These are phyloP conservation scores for Cheilosia grossa DNA, from an alignment of 2,888 invertebrate species.

Conservation along the genomic window DNA sequence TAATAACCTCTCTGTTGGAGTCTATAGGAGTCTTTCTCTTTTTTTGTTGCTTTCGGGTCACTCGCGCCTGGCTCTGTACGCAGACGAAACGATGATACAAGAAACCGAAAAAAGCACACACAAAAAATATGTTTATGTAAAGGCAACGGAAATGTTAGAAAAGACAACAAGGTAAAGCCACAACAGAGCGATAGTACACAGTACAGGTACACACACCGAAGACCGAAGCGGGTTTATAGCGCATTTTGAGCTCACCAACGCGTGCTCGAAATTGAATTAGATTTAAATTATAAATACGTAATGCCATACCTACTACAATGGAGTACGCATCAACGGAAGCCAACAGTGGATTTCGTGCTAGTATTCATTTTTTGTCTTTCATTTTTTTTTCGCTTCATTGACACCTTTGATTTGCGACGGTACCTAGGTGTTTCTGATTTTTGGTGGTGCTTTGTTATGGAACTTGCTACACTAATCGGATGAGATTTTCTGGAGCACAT, in stretches of 20 bases:
- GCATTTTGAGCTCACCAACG: constrained; percentile 11
- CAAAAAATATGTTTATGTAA: not conserved
- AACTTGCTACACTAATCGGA: not conserved
- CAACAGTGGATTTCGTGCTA: not conserved
- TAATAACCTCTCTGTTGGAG: constrained; percentile 20
- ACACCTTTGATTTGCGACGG: constrained; percentile 8
- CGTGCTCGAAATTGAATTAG: constrained; percentile 16
- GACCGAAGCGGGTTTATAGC: not conserved
- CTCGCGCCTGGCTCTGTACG: not conserved
- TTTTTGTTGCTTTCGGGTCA: not conserved
- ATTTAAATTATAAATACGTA: constrained; percentile 32
- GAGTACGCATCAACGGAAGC: constrained; percentile 8
- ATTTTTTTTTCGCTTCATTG: constrained; percentile 37
- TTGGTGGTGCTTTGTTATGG: not conserved
- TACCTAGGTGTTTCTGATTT: too few relatives aligned
- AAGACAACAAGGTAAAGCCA: constrained; percentile 4
- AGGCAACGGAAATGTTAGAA: constrained; percentile 13
- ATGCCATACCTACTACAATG: constrained; percentile 17
- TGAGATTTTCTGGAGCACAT: constrained; percentile 12
- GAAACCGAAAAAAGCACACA: constrained; percentile 6
- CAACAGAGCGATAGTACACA: not conserved
- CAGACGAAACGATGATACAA: constrained; percentile 34
- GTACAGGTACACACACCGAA: not conserved
- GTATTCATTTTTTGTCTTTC: too few relatives aligned
- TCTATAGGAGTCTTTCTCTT: constrained; percentile 8